Conservation (phyloP, 2,113 vertebrate genomes). For the Hemiscyllium ocellatum region DNA sequence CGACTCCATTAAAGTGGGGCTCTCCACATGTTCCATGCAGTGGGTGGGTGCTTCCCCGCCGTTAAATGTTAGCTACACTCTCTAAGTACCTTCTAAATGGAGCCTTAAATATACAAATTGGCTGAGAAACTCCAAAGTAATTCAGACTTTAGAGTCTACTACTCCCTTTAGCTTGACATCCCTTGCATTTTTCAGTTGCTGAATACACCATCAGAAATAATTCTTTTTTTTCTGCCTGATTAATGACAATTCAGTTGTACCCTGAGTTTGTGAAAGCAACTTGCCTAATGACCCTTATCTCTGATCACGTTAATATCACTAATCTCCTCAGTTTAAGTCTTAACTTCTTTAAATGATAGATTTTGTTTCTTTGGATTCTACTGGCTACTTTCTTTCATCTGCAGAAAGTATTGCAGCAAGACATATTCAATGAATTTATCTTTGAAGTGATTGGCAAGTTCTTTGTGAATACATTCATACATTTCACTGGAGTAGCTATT, state of each 20-base stretch:
- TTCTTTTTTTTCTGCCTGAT: background rate
- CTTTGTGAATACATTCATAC: background rate
- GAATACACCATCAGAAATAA: background rate
- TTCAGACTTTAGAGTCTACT: too few relatives aligned
- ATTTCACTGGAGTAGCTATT: background rate
- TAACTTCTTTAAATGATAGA: background rate
- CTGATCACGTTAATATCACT: background rate
- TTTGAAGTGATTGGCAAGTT: background rate
- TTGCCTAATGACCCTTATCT: background rate
- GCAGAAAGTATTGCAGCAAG: background rate
- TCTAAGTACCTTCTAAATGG: too few relatives aligned
- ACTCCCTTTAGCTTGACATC: too few relatives aligned
- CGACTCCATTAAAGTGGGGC: too few relatives aligned
- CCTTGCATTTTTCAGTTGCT: background rate
- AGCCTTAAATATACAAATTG: too few relatives aligned
- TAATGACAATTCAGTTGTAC: background rate
- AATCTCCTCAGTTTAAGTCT: background rate
- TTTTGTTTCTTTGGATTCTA: background rate
- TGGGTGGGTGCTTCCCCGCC: too few relatives aligned
- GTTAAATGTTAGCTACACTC: too few relatives aligned
- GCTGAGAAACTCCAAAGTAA: too few relatives aligned
- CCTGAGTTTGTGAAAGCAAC: background rate
- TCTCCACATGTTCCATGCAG: too few relatives aligned
- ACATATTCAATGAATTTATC: background rate
- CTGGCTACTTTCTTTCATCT: background rate